These are phyloP conservation scores for Epinotia brunnichana DNA, from an alignment of 2,888 invertebrate species.

Conservation along the genomic window DNA sequence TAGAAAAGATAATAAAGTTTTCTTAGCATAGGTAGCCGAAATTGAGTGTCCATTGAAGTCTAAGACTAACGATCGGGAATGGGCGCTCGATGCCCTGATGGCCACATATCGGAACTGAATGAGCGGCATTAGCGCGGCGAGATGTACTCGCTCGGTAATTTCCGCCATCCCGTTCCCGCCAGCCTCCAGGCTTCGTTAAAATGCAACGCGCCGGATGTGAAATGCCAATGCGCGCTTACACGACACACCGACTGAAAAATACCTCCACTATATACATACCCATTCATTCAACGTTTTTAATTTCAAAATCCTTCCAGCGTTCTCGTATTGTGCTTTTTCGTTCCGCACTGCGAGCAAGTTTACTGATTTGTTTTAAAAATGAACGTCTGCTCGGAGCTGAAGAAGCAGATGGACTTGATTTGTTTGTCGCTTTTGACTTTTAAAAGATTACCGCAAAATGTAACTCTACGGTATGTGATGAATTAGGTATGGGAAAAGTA, in stretches of 20 bases:
- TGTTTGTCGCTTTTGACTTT: conserved; percentile 3
- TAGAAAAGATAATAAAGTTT: neutral
- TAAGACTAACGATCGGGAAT: conserved; percentile 38
- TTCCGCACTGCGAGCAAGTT: conserved; percentile 21
- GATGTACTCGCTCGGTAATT: conserved; percentile 63
- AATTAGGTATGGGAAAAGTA: conserved; percentile 28
- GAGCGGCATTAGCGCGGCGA: conserved; percentile 53
- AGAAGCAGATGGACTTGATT: conserved; percentile 5
- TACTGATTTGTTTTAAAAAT: conserved; percentile 31
- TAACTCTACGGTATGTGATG: neutral
- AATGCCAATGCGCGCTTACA: conserved; percentile 66
- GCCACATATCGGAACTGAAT: conserved; percentile 53
- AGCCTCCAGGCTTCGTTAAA: conserved; percentile 64
- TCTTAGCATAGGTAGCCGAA: neutral
- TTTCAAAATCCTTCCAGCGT: conserved; percentile 56
- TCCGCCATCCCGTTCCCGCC: conserved; percentile 66
- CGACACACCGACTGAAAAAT: conserved; percentile 63
- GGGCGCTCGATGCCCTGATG: conserved; percentile 15
- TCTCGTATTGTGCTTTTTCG: conserved; percentile 28
- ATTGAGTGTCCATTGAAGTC: conserved; percentile 22
- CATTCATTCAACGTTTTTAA: conserved; percentile 68
- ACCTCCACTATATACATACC: conserved; percentile 46
- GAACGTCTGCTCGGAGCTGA: neutral
- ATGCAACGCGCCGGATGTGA: conserved; percentile 71
- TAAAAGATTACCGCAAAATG: conserved; percentile 11